A percentile compares a stretch with the other conserved stretches of the same genome.
Evolutionary conservation across 1,140 invertebrate species (phyloP).

Genomic region (Physella acuta): DNA sequence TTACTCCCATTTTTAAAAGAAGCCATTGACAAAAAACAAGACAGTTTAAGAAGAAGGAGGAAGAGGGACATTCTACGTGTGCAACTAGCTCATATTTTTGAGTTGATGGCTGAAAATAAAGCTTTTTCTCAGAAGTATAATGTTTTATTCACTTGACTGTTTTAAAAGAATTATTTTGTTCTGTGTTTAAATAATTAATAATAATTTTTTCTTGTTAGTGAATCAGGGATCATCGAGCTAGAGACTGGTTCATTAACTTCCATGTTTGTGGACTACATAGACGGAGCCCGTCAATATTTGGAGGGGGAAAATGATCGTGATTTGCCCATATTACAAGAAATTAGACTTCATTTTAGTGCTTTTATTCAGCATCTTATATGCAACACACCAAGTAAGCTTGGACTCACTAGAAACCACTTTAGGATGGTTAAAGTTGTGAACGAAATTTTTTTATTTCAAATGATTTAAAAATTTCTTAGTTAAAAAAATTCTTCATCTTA

Average conservation of each 20-base stretch:
- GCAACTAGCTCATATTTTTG: conserved; percentile 85
- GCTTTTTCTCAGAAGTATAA: conserved; percentile 90
- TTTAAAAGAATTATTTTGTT: background rate
- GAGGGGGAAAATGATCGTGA: conserved; percentile 76
- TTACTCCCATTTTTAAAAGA: conserved; percentile 87
- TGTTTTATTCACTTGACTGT: no score
- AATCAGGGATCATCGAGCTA: conserved; percentile 76
- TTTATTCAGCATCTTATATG: conserved; percentile 87
- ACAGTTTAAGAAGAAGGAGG: conserved; percentile 84
- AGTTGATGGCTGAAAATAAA: conserved; percentile 87
- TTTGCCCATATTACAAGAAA: conserved; percentile 69
- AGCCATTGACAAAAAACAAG: conserved; percentile 95
- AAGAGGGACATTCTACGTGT: conserved; percentile 89
- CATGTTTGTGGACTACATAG: conserved; percentile 91
- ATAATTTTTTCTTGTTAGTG: conserved; percentile 62
- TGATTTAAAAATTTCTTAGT: background rate
- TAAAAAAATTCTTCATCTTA: background rate
- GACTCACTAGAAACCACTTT: background rate
- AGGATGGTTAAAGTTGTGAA: no score
- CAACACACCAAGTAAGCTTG: conserved; percentile 53
- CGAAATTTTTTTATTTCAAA: background rate
- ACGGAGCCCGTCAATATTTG: conserved; percentile 86
- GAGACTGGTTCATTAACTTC: conserved; percentile 81
- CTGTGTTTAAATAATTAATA: background rate
- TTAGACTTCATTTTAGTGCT: conserved; percentile 91